These are phyloP conservation scores for Cheirogaleus major DNA, from an alignment of 2,797 vertebrate genomes.

Conservation along the genomic window DNA sequence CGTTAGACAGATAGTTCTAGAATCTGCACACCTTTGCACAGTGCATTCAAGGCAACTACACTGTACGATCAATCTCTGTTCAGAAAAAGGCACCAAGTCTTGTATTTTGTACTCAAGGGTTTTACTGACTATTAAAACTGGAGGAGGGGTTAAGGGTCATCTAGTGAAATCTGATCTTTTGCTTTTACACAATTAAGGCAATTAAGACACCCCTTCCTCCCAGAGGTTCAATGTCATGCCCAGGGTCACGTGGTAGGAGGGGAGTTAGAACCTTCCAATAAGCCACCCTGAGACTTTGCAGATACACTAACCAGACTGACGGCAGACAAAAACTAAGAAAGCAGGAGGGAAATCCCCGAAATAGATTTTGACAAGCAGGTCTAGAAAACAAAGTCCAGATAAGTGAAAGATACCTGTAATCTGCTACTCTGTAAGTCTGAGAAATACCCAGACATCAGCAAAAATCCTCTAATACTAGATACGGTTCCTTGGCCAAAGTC, in stretches of 20 bases:
- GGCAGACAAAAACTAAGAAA: neutral
- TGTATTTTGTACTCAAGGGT: neutral
- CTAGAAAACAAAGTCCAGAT: neutral
- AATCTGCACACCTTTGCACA: too few relatives aligned
- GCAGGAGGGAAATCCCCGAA: neutral
- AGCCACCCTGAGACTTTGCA: neutral
- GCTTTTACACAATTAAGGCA: neutral
- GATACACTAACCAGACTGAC: neutral
- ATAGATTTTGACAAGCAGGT: neutral
- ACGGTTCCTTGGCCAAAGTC: neutral
- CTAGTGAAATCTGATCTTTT: neutral
- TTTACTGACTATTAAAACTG: neutral
- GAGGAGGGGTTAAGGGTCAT: neutral
- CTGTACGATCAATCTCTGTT: fast-evolving
- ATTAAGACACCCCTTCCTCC: neutral
- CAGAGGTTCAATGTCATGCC: neutral
- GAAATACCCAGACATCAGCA: neutral
- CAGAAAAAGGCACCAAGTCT: neutral
- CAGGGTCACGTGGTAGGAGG: neutral
- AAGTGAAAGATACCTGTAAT: neutral
- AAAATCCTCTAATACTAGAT: neutral
- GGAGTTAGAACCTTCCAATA: neutral
- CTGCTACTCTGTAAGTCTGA: neutral
- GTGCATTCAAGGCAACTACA: fast-evolving
- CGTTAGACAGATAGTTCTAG: too few relatives aligned